phyloP scores from a whole-genome alignment of 2,113 vertebrate species.

The Chaetodon trifascialis region DNA sequence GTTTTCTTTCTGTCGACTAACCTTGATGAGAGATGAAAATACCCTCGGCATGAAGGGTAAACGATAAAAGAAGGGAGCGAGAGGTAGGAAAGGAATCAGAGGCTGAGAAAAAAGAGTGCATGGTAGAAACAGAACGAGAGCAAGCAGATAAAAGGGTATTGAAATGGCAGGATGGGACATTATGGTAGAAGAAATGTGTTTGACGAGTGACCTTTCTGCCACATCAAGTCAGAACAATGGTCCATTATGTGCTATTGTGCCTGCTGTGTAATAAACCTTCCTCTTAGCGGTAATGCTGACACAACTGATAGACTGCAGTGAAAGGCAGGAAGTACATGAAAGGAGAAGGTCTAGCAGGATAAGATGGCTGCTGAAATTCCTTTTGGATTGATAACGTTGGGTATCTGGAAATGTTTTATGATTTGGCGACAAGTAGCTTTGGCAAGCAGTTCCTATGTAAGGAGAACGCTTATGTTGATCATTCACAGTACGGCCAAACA shows the following conservation, averaged over 20 bases:
- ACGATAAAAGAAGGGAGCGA: background rate
- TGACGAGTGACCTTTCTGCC: constrained; percentile 76
- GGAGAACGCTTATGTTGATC: background rate
- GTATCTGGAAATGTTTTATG: constrained; percentile 1
- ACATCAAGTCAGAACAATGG: constrained; percentile 75
- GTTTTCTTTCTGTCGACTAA: constrained; percentile 10
- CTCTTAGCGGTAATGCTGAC: constrained; percentile 56
- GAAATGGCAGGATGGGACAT: constrained; percentile 62
- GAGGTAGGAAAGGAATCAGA: background rate
- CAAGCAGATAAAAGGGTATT: constrained; percentile 39
- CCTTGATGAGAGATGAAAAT: constrained; percentile 41
- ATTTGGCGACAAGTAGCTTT: background rate
- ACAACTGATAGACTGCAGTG: constrained; percentile 41
- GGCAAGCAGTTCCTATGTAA: background rate
- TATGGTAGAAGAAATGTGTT: constrained; percentile 58
- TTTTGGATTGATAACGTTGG: constrained; percentile 38
- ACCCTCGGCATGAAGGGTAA: background rate
- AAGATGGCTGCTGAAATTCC: constrained; percentile 40
- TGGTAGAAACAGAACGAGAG: background rate
- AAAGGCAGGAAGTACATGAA: constrained; percentile 70
- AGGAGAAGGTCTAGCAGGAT: constrained; percentile 56
- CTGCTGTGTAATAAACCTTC: constrained; percentile 57
- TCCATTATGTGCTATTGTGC: constrained; percentile 75
- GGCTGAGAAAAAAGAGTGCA: constrained; percentile 1
- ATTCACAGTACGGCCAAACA: background rate